These are phyloP conservation scores for Glaucidium brasilianum DNA, from an alignment of 2,113 vertebrate species.

Conservation along the genomic window DNA sequence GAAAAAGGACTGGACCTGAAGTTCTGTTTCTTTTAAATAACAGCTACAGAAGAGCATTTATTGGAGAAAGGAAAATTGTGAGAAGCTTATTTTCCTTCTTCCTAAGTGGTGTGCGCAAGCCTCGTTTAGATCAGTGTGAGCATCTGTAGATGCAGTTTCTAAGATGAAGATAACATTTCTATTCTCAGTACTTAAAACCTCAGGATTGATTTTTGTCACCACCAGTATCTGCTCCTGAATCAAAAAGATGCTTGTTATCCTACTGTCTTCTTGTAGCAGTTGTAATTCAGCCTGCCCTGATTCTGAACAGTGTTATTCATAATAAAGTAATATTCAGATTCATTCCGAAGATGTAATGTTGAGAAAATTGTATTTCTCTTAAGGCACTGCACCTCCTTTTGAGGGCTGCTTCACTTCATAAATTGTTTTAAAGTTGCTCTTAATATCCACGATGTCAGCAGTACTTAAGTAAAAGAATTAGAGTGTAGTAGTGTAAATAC, in stretches of 20 bases:
- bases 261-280: neutral
- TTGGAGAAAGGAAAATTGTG: neutral
- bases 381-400: neutral
- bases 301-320: neutral
- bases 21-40: neutral
- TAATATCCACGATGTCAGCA: neutral
- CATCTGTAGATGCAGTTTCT: neutral
- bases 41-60: neutral
- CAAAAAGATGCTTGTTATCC: neutral
- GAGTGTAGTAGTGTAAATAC: neutral
- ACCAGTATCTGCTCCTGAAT: neutral
- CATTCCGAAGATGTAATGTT: neutral
- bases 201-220: neutral
- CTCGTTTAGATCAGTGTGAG: neutral
- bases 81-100: neutral
- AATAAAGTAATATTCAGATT: neutral
- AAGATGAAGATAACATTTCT: neutral
- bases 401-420: neutral
- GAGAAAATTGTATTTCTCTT: conserved; percentile 2
- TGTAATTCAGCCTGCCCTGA: neutral
- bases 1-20: neutral
- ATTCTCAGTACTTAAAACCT: neutral
- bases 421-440: neutral
- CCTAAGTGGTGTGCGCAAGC: neutral
- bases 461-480: neutral